These are phyloP conservation scores for Okamejei kenojei DNA, from an alignment of 2,797 vertebrate species.

Conservation along the genomic window DNA sequence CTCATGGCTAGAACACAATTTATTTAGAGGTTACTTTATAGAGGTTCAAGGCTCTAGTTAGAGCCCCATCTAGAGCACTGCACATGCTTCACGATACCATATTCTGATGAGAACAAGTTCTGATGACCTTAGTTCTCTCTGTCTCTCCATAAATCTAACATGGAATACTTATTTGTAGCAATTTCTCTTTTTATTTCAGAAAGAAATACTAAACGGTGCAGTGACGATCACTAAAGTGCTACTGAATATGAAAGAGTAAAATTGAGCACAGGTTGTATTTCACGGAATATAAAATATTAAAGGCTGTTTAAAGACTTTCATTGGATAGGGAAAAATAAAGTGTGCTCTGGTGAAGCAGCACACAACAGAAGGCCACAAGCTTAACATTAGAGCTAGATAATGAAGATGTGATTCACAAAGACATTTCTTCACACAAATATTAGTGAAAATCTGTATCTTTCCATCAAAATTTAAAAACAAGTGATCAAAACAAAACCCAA, in stretches of 20 bases:
- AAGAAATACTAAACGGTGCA: not conserved
- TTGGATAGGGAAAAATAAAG: not conserved
- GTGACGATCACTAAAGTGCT: not conserved
- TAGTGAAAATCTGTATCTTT: not conserved
- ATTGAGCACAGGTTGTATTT: not conserved
- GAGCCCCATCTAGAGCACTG: not conserved
- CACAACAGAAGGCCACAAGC: not conserved
- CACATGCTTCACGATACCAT: not conserved
- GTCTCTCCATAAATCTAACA: no score
- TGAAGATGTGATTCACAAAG: not conserved
- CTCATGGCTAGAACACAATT: not conserved
- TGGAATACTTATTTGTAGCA: no score
- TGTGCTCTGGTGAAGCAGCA: not conserved
- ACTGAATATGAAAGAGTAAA: not conserved
- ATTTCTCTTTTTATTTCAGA: no score
- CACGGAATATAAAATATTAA: not conserved
- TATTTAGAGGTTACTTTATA: not conserved
- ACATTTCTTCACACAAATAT: not conserved
- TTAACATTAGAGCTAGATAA: not conserved
- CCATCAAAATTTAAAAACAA: not conserved
- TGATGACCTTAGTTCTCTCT: no score
- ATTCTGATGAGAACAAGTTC: not conserved
- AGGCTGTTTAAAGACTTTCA: not conserved
- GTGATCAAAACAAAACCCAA: no score
- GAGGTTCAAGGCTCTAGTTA: not conserved